Percentiles rank a stretch among this genome's conserved stretches.
Conservation (phyloP, 2,113 vertebrate genomes). For the Hyperoodon ampullatus region DNA sequence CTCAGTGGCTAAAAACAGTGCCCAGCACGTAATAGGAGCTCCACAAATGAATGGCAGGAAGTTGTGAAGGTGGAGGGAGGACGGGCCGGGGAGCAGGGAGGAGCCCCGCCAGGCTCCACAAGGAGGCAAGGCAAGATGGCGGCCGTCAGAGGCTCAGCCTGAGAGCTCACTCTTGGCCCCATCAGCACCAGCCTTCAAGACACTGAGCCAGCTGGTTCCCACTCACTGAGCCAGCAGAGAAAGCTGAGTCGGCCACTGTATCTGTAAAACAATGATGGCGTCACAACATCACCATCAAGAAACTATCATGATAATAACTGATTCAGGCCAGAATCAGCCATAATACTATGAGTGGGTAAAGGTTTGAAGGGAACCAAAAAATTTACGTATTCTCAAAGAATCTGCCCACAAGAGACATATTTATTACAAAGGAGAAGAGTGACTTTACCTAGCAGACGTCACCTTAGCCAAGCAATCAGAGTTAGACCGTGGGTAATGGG, state of each 20-base stretch:
- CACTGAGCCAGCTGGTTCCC: neutral
- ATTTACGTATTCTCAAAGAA: neutral
- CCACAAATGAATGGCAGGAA: neutral
- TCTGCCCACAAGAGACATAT: too few species aligned
- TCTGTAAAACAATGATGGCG: rapidly evolving
- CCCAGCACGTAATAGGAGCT: neutral
- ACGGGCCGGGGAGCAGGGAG: rapidly evolving
- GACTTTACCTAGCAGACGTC: neutral
- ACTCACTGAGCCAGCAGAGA: neutral
- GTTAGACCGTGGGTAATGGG: neutral
- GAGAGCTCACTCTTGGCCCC: neutral
- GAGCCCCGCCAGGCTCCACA: neutral
- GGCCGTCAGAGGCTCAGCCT: rapidly evolving
- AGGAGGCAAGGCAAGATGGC: neutral
- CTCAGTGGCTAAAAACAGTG: neutral
- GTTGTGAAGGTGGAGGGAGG: neutral
- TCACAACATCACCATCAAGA: neutral
- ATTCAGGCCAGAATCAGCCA: neutral
- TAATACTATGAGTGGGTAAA: neutral
- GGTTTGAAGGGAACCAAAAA: neutral
- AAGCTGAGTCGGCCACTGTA: neutral
- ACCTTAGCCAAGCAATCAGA: neutral
- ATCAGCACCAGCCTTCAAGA: neutral
- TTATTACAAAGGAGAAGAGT: neutral
- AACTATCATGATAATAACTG: neutral